Base-by-base conservation (phyloP, 2,797 vertebrate genomes). In the Cuculus canorus region DNA sequence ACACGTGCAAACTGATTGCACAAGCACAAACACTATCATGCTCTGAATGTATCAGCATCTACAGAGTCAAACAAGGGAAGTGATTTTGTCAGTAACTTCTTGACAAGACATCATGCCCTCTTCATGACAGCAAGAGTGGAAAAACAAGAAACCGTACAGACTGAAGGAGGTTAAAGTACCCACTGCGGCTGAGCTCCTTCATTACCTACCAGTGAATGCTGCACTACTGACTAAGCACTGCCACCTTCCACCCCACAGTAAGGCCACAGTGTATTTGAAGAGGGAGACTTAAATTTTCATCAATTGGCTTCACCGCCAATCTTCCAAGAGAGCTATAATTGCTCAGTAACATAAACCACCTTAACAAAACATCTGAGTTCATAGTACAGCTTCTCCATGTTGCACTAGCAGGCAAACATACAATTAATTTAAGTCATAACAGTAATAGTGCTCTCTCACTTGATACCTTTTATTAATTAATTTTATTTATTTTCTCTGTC, bases 1-100 rank as follows among this genome's bases (percentile, higher is more conserved):
- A 68, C 2, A 0, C 3, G 0, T 2, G 2, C n/a, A 57, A 75
- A n/a, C n/a, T n/a, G n/a, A n/a, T n/a, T n/a, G n/a, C 11, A 9
- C 17, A 83, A 37, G 30, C 0, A 2, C 66, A 81, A 78, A 59
- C 24, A 35, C 7, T 18, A 52, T 5, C 30, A 11, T 2, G 43
- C 23, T 27, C 1, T 0, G 54, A 76, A 63, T 5, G 8, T 4
- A 4, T 11, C n/a, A 19, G 10, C 7, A 8, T 7, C 66, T 65
- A 27, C 5, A 5, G 17, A 52, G 18, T 6, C 25, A 37, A 89
- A 70, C 5, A 37, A n/a, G 22, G 0, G 1, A 77, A 85, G 21
- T 9, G 10, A 82, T 50, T 76, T 41, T 33, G 37, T n/a, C 68
- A 50, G 39, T 37, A 41, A 57, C 28, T 56, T 87, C 64, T 32